Evolutionary conservation across 2,888 invertebrate species (phyloP).

Genomic region (Nowickia ferox): DNA sequence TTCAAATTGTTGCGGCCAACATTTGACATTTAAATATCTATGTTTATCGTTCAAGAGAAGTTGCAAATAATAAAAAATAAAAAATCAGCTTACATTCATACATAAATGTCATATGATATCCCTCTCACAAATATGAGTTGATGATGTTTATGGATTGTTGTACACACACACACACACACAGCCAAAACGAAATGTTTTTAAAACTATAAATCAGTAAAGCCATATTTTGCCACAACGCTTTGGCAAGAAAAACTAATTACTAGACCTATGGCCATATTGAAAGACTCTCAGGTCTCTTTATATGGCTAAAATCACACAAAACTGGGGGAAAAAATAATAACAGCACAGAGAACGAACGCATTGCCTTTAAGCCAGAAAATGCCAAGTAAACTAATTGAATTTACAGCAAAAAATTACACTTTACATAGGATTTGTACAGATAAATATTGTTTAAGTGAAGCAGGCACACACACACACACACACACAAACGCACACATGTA

Average conservation of each 20-base stretch:
- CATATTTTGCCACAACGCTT: conserved; percentile 65
- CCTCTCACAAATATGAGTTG: conserved; percentile 56
- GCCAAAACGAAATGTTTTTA: conserved; percentile 54
- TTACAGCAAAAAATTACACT: conserved; percentile 68
- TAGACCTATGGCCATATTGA: conserved; percentile 67
- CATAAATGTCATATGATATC: conserved; percentile 70
- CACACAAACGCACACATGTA: not conserved
- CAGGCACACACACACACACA: not conserved
- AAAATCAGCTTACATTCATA: conserved; percentile 18
- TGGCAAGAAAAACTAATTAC: conserved; percentile 70
- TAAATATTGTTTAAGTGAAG: conserved; percentile 13
- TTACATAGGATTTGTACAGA: conserved; percentile 57
- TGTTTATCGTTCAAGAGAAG: conserved; percentile 25
- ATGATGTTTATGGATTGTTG: conserved; percentile 67
- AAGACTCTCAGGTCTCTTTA: conserved; percentile 42
- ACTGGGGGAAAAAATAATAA: not conserved
- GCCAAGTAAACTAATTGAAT: conserved; percentile 72
- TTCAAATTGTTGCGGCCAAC: conserved; percentile 14
- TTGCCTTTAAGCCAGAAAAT: conserved; percentile 70
- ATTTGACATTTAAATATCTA: conserved; percentile 72
- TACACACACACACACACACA: conserved; percentile 17
- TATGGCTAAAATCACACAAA: conserved; percentile 43
- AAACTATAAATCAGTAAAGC: conserved; percentile 71
- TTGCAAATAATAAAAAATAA: not conserved
- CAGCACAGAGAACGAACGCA: conserved; percentile 24